Base-by-base conservation (phyloP, 2,888 invertebrate species). In the Pseudococcus longispinus region DNA sequence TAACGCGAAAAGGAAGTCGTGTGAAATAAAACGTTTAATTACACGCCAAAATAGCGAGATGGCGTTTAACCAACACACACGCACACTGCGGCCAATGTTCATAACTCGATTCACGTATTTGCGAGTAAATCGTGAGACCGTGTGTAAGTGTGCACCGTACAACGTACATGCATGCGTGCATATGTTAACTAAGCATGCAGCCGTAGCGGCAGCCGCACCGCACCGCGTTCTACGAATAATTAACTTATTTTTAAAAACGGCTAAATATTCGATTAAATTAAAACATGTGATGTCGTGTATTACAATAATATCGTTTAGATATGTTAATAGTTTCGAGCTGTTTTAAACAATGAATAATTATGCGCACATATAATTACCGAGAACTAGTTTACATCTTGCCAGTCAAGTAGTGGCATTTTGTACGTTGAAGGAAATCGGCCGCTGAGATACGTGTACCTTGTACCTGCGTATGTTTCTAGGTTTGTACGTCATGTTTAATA, bases 251-350 rank as follows among this genome's bases (percentile, higher is more conserved):
- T 42, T 65, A 26, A 42, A 32, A 80, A 80, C 77, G 60, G 42
- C 42, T 84, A 51, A 55, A 65, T 84, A 65, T 84, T 84, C 65
- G 60, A 65, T 84, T 84, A 65, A 84, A 84, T 84, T 65, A 65
- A 84, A 84, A 65, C 84, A 65, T 42, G 84, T 42, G 84, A 60
- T 84, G 65, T 84, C 84, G 60, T 84, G 84, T 84, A 84, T 84
- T 84, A 84, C 84, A 84, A 84, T 84, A 84, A 84, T 84, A 84
- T 84, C 84, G 84, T 84, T 84, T 84, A 84, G 65, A 84, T 84
- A 84, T 84, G 84, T 84, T 84, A 84, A 84, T 84, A 65, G 84
- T 84, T 84, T 65, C 42, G 60, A 84, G 77, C 77, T 80, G 77
- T 80, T 80, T 80, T 20, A 42, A 80, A 80, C 77, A 80, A 42